Evolutionary conservation across 2,888 invertebrate genomes (phyloP).

Genomic region (Drosophila fungiperda): DNA sequence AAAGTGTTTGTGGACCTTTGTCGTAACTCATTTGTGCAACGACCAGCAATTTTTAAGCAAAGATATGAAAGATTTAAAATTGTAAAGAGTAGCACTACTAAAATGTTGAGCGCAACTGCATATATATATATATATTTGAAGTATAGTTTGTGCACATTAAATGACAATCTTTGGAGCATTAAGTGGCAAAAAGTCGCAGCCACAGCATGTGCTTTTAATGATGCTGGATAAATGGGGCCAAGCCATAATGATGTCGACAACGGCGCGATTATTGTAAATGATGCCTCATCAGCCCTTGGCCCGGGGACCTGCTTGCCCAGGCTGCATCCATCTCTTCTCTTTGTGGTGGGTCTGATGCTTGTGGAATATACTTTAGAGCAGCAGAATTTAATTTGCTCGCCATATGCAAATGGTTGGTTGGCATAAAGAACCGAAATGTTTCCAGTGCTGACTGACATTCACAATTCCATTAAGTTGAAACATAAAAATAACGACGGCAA

Average conservation of each 20-base stretch:
- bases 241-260: slow-evolving; percentile 33
- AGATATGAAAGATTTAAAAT: not conserved
- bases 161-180: slow-evolving; percentile 11
- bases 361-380: slow-evolving; percentile 34
- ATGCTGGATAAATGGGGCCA: slow-evolving; percentile 33
- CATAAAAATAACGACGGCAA: slow-evolving; percentile 26
- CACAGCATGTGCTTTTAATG: slow-evolving; percentile 69
- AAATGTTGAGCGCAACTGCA: not conserved
- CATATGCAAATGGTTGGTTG: slow-evolving; percentile 26
- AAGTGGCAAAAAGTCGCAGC: slow-evolving; percentile 39
- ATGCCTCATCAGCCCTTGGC: slow-evolving; percentile 51
- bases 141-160: slow-evolving; percentile 10
- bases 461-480: slow-evolving; percentile 73
- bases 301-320: slow-evolving; percentile 7
- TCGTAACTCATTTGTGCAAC: not conserved
- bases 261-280: slow-evolving; percentile 69
- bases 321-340: slow-evolving; percentile 11
- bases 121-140: not conserved
- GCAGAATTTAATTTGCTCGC: slow-evolving; percentile 41
- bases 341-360: not conserved
- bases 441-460: slow-evolving; percentile 47
- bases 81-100: not conserved
- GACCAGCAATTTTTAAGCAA: not conserved
- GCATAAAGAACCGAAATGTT: slow-evolving; percentile 17
- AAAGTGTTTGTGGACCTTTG: not conserved